Percentiles rank a stretch among this genome's conserved stretches.
These are phyloP conservation scores for Spilogale gracilis DNA, from an alignment of 2,113 vertebrate species.

Conservation along the genomic window DNA sequence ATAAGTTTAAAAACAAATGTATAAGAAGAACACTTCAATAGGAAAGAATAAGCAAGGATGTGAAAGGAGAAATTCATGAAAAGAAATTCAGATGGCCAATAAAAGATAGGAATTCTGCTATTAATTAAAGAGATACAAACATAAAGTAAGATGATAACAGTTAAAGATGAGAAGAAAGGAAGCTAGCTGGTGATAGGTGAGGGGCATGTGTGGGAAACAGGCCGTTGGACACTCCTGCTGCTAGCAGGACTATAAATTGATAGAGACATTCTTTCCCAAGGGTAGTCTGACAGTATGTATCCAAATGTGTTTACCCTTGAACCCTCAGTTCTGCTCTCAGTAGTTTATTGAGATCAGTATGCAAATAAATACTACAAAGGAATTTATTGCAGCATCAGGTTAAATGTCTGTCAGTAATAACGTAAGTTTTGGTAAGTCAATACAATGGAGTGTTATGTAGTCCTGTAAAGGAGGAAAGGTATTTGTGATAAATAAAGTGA, in stretches of 20 bases:
- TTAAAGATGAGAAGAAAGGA: neutral
- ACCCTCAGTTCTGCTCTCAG: neutral
- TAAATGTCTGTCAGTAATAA: neutral
- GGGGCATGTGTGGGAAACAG: neutral
- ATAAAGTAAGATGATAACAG: neutral
- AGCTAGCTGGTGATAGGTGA: neutral
- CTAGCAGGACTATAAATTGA: neutral
- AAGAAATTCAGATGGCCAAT: neutral
- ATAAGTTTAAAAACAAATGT: neutral
- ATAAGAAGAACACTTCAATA: neutral
- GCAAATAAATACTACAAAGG: neutral
- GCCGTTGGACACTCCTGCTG: neutral
- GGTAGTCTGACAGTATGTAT: neutral
- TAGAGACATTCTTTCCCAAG: neutral
- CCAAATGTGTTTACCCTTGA: neutral
- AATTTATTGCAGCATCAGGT: neutral
- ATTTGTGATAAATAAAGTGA: neutral
- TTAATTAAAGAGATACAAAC: neutral
- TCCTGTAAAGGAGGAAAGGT: neutral
- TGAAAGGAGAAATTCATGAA: neutral
- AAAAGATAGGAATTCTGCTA: neutral
- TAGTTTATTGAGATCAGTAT: neutral
- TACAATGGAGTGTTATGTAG: neutral
- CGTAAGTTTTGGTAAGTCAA: neutral
- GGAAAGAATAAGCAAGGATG: neutral